Evolutionary conservation across 2,113 vertebrate species (phyloP).

Genomic region (Pterocles gutturalis): DNA sequence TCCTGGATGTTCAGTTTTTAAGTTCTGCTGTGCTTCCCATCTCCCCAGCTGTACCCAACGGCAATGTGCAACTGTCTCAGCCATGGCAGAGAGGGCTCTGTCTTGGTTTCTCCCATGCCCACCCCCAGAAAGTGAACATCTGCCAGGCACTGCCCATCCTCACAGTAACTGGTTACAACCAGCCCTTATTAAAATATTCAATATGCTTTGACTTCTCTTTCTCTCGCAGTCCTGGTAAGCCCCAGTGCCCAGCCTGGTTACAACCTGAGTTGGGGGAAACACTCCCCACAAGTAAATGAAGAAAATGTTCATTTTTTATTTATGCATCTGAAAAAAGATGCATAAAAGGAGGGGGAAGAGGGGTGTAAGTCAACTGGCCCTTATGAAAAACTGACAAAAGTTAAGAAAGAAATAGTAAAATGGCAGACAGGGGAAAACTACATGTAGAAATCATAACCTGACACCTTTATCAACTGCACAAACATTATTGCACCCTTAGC

Average conservation of each 20-base stretch:
- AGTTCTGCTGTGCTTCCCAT: neutral
- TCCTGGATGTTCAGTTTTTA: neutral
- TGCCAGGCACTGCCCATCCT: neutral
- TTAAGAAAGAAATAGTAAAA: neutral
- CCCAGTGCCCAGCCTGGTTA: neutral
- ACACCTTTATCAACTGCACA: neutral
- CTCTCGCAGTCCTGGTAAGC: neutral
- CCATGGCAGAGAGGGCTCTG: neutral
- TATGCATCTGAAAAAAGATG: accelerated
- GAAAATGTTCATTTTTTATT: neutral
- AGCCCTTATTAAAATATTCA: neutral
- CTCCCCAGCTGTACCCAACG: accelerated
- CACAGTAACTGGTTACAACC: neutral
- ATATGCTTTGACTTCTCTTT: neutral
- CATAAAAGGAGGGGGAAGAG: accelerated
- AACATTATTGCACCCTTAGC: neutral
- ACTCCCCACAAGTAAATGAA: neutral
- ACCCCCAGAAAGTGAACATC: neutral
- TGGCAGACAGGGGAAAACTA: neutral
- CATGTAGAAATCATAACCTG: neutral
- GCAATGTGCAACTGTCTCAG: neutral
- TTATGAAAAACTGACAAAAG: neutral
- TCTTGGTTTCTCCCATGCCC: neutral
- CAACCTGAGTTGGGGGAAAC: neutral
- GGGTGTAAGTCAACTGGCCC: neutral